These are phyloP conservation scores for Phoenicopterus ruber DNA, from an alignment of 2,113 vertebrate genomes.

Conservation along the genomic window DNA sequence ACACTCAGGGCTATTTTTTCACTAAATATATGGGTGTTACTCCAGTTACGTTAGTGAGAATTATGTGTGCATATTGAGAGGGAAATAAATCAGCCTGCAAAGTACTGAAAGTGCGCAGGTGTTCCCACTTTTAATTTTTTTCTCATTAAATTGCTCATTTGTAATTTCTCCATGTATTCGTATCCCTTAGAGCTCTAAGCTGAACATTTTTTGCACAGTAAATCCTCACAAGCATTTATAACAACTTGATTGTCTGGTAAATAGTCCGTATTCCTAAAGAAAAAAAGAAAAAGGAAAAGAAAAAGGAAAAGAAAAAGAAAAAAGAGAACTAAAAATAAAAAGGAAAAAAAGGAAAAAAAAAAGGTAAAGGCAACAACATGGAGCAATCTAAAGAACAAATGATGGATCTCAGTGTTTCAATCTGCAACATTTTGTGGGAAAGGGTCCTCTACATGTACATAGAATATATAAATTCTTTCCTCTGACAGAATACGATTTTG, in stretches of 20 bases:
- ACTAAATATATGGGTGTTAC: neutral
- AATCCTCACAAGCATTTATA: neutral
- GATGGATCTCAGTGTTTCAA: neutral
- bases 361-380: neutral
- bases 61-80: neutral
- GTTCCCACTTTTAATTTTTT: conserved; percentile 25
- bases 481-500: neutral
- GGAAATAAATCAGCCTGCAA: conserved; percentile 10
- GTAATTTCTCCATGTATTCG: neutral
- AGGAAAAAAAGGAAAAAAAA: neutral
- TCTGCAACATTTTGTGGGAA: neutral
- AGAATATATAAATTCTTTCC: neutral
- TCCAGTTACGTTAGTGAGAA: neutral
- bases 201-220: neutral
- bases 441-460: neutral
- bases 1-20: neutral
- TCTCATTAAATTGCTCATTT: conserved; percentile 15
- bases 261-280: neutral
- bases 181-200: neutral
- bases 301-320: neutral
- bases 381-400: neutral
- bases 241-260: neutral
- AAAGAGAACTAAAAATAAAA: neutral
- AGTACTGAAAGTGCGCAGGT: neutral
- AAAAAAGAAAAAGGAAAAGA: neutral